Percentiles rank a stretch among this genome's conserved stretches.
phyloP scores from a whole-genome alignment of 2,113 vertebrate genomes.

The Muntiacus muntjak region DNA sequence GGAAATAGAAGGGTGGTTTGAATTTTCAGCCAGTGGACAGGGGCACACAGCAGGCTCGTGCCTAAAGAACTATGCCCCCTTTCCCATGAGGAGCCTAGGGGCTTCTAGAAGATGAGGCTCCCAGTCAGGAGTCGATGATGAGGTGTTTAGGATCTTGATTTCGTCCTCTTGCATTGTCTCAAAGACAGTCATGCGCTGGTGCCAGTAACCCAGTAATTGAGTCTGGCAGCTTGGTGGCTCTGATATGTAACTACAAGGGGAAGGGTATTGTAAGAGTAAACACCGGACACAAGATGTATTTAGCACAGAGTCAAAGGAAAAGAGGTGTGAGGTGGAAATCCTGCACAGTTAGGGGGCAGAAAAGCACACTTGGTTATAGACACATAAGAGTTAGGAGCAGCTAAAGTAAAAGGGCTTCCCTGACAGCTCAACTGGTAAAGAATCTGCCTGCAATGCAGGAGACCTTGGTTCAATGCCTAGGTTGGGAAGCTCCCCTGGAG shows the following conservation, averaged over 20 bases:
- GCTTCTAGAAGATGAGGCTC: background rate
- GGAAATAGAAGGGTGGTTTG: background rate
- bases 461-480: accelerated
- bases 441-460: background rate
- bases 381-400: background rate
- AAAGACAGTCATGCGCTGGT: background rate
- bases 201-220: background rate
- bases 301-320: background rate
- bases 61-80: background rate
- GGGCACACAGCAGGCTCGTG: background rate
- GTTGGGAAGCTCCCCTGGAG: background rate
- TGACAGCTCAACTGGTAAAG: background rate
- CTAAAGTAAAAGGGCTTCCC: background rate
- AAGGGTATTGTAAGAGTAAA: background rate
- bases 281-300: background rate
- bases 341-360: background rate
- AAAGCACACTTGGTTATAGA: background rate
- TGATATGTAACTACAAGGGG: background rate
- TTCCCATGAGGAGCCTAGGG: background rate
- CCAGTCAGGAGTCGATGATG: background rate
- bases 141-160: background rate
- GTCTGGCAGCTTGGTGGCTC: background rate
- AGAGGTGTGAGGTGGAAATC: background rate
- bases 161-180: background rate
- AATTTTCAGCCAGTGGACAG: background rate